Percentiles rank a stretch among this genome's conserved stretches.
phyloP scores from a whole-genome alignment of 2,888 invertebrate species.

The Synanthedon formicaeformis region DNA sequence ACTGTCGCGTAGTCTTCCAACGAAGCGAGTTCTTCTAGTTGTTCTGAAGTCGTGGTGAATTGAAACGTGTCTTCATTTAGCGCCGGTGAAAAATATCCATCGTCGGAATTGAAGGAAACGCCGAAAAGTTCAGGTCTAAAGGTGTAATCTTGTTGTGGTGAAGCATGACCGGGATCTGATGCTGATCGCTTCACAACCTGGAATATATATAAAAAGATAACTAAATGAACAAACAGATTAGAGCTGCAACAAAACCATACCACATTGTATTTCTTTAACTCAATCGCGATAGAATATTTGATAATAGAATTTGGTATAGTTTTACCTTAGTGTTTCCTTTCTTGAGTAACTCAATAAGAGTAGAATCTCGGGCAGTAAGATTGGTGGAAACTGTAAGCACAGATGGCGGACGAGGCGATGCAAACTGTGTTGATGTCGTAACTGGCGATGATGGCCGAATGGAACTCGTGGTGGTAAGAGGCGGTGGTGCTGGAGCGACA shows the following conservation, averaged over 20 bases:
- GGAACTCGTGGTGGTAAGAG: slow-evolving; percentile 42
- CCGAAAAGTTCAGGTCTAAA: slow-evolving; percentile 74
- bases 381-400: slow-evolving; percentile 46
- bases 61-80: slow-evolving; percentile 82
- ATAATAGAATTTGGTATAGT: background rate
- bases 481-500: slow-evolving; percentile 56
- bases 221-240: too few species aligned
- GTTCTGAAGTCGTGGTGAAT: slow-evolving; percentile 73
- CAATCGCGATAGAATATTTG: too few species aligned
- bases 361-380: slow-evolving; percentile 72
- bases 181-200: slow-evolving; percentile 79
- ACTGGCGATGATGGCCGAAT: slow-evolving; percentile 49
- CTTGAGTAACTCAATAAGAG: slow-evolving; percentile 82
- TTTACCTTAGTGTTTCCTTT: slow-evolving; percentile 72
- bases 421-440: slow-evolving; percentile 61
- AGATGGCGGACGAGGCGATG: slow-evolving; percentile 55
- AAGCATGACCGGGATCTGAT: slow-evolving; percentile 77
- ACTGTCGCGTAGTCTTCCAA: slow-evolving; percentile 74
- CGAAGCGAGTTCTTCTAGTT: slow-evolving; percentile 73
- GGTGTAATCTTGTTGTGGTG: slow-evolving; percentile 69
- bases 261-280: too few species aligned
- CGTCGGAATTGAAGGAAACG: slow-evolving; percentile 74
- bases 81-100: slow-evolving; percentile 74
- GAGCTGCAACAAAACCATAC: too few species aligned
- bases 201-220: background rate